These are phyloP conservation scores for Colossoma macropomum DNA, from an alignment of 2,113 vertebrate genomes.

Conservation along the genomic window DNA sequence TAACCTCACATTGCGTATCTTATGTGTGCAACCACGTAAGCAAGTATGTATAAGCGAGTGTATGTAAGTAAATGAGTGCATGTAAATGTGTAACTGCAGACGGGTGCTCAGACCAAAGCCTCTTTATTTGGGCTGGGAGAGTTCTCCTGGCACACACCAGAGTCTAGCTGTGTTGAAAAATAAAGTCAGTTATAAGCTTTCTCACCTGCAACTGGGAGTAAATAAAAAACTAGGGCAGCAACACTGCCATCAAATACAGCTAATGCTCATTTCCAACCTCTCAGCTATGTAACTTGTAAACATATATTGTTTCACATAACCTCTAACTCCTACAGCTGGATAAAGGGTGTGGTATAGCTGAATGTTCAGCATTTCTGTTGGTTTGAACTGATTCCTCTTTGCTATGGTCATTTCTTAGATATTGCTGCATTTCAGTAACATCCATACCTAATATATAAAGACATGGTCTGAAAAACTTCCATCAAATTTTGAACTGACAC, in stretches of 20 bases:
- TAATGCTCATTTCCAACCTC: not conserved
- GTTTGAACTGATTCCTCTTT: too few relatives aligned
- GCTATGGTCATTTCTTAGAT: too few relatives aligned
- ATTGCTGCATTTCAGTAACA: too few relatives aligned
- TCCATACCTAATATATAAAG: too few relatives aligned
- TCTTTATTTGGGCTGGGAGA: slow-evolving; percentile 7
- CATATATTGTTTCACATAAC: not conserved
- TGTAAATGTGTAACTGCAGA: not conserved
- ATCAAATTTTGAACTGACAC: too few relatives aligned
- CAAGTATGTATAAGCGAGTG: slow-evolving; percentile 15
- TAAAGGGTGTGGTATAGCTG: not conserved
- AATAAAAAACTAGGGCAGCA: slow-evolving; percentile 32
- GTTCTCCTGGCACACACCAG: slow-evolving; percentile 22
- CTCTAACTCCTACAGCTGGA: not conserved
- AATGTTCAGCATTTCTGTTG: too few relatives aligned
- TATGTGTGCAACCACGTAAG: not conserved
- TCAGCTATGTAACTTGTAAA: not conserved
- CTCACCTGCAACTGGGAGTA: slow-evolving; percentile 40
- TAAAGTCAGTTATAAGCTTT: slow-evolving; percentile 39
- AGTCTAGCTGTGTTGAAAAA: slow-evolving; percentile 33
- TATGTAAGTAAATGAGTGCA: slow-evolving; percentile 6
- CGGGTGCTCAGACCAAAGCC: slow-evolving; percentile 39
- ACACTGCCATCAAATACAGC: slow-evolving; percentile 7
- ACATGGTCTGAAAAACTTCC: too few relatives aligned
- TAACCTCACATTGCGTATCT: not conserved